Conservation (phyloP, 2,113 vertebrate species). For the Tinamus guttatus region DNA sequence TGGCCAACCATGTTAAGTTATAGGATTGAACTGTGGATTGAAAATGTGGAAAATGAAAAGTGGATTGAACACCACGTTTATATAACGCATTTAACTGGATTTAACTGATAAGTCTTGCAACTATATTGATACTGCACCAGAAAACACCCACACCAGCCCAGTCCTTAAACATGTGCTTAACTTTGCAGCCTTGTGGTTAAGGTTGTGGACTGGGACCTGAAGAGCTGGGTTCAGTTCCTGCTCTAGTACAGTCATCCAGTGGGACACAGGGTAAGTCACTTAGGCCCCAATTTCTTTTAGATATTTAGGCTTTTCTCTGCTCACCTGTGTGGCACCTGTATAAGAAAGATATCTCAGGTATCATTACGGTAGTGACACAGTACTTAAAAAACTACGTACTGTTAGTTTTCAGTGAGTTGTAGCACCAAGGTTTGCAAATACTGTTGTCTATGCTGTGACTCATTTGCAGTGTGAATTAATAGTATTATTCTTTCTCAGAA, state of each 20-base stretch:
- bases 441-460: neutral
- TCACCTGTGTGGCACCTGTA: constrained; percentile 7
- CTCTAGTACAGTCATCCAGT: constrained; percentile 65
- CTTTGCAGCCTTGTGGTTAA: constrained; percentile 71
- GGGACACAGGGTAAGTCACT: constrained; percentile 61
- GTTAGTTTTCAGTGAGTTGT: neutral
- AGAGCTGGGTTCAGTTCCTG: constrained; percentile 68
- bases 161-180: constrained; percentile 69
- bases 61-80: constrained; percentile 14
- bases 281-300: constrained; percentile 45
- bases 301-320: constrained; percentile 43
- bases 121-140: constrained; percentile 23
- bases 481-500: neutral
- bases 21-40: neutral
- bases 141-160: constrained; percentile 30
- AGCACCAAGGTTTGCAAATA: neutral
- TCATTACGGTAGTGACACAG: neutral
- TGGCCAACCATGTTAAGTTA: neutral
- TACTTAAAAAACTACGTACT: neutral
- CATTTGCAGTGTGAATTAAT: neutral
- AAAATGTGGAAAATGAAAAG: neutral
- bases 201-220: constrained; percentile 71
- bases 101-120: constrained; percentile 28
- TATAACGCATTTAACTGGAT: neutral
- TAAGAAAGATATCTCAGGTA: constrained; percentile 8